Base-by-base conservation (phyloP, 2,113 vertebrate genomes). In the Struthio camelus region DNA sequence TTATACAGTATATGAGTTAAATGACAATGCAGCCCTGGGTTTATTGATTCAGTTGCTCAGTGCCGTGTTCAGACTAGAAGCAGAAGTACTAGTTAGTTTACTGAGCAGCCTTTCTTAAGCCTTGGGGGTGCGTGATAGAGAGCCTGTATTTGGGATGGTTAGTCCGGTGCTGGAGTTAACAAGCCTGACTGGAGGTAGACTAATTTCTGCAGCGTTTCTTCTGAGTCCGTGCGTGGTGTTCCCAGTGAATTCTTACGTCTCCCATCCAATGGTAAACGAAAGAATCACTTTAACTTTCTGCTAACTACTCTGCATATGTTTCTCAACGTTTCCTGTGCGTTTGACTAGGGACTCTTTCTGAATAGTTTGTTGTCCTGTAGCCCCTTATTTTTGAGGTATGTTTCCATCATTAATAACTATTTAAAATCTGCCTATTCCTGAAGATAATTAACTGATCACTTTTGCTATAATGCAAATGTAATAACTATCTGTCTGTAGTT, bases 271-370 rank as follows among this genome's bases (percentile, higher is more conserved):
- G 2, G 6, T 50, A 6, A 36, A 28, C 1, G 73, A 36, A 15
- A 32, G 36, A 46, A 18, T 17, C 6, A 17, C 0, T 24, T 19
- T 5, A 58, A 16, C 25, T 42, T 71, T 32, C 46, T 70, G 1
- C n/a, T 38, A 13, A 3, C 36, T 18, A 2, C 18, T 34, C 14
- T 40, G 61, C 3, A 3, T 28, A 2, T 1, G 0, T 28, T 2
- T 34, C 73, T 91, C 27, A 4, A 4, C 50, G 15, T 18, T 9
- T 32, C 36, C 2, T 0, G 0, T 32, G 46, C 2, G 0, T 25
- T 58, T 12, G 46, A 51, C 40, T 22, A 42, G 32, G 67, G 34
- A 34, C 28, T 88, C 75, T 69, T 65, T 40, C 50, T 90, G 48
- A 30, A 50, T 15, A 24, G 40, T 58, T 50, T 76, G 14, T 62